phyloP scores from a whole-genome alignment of 2,113 vertebrate species.

The Coregonus clupeaformis region DNA sequence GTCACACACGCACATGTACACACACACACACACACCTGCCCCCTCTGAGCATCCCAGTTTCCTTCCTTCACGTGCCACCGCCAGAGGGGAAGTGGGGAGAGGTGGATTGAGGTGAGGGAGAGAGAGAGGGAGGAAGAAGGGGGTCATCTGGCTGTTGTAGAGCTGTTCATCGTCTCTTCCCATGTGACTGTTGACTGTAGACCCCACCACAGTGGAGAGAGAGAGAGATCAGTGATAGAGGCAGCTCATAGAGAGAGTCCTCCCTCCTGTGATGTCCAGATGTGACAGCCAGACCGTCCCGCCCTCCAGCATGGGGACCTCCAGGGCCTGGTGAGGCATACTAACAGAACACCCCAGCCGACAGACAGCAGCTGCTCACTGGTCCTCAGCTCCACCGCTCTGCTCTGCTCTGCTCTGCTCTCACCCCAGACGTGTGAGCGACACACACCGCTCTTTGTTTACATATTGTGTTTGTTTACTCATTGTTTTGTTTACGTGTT shows the following conservation, averaged over 20 bases:
- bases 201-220: slow-evolving; percentile 13
- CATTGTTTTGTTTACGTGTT: slow-evolving; percentile 53
- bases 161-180: slow-evolving; percentile 70
- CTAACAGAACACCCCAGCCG: slow-evolving; percentile 52
- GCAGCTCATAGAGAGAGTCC: neutral
- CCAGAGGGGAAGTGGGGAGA: slow-evolving; percentile 15
- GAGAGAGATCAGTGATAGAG: slow-evolving; percentile 1
- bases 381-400: slow-evolving; percentile 61
- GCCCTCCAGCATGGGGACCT: neutral
- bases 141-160: slow-evolving; percentile 69
- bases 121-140: neutral
- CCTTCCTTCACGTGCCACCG: slow-evolving; percentile 9
- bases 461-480: slow-evolving; percentile 61
- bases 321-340: slow-evolving; percentile 64
- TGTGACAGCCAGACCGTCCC: neutral
- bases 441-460: slow-evolving; percentile 63
- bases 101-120: neutral
- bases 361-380: slow-evolving; percentile 69
- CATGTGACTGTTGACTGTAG: slow-evolving; percentile 55
- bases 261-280: neutral
- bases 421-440: slow-evolving; percentile 66
- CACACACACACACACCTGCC: too few relatives aligned
- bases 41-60: too few relatives aligned
- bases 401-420: slow-evolving; percentile 22
- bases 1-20: slow-evolving; percentile 49